Evolutionary conservation across 2,113 vertebrate species (phyloP), one percentile per base, ranked within the genome.

Genomic region (Danio rerio): DNA sequence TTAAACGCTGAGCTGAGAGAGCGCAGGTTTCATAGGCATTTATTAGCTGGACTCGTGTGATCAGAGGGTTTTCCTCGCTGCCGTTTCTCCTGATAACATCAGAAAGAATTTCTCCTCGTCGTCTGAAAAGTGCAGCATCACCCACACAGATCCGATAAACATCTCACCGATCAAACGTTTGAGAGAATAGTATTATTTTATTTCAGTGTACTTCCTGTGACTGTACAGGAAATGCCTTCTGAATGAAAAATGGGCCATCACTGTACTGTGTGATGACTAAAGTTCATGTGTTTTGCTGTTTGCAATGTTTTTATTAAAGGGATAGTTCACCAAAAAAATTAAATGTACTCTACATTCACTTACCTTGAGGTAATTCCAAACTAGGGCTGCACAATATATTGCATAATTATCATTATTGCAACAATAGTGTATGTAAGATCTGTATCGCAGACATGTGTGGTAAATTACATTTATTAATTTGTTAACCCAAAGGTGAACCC

Each of bases 181-280:
- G 61, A 78, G 21, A 78, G 50, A 61, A 65, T 47, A 50, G 77
- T 11, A 55, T 43, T 9, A 78, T 65, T 78, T 78, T 6, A 55
- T 52, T 55, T 55, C 20, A 6, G 49, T 42, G 13, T 10, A 12
- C 52, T 74, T 74, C 50, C 71, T 74, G 50, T 43, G 71, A 74
- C 8, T 1, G 18, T 8, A 16, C 58, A 31, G 45, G 58, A 63
- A 63, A 50, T 49, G 11, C 20, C 20, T 52, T 21, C 15, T 78
- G 59, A 66, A 42, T 52, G 49, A 65, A 53, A 50, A 42, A 18
- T 42, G 20, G 10, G 9, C 9, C 16, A 12, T 3, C 2, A 52
- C 31, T 31, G 31, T 31, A 31, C 31, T 31, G 31, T 31, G 3
- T 31, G 31, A 31, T 31, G 31, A 31, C 31, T 31, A 31, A 31